These are phyloP conservation scores for Neodiprion lecontei DNA, from an alignment of 1,140 invertebrate species.

Conservation along the genomic window DNA sequence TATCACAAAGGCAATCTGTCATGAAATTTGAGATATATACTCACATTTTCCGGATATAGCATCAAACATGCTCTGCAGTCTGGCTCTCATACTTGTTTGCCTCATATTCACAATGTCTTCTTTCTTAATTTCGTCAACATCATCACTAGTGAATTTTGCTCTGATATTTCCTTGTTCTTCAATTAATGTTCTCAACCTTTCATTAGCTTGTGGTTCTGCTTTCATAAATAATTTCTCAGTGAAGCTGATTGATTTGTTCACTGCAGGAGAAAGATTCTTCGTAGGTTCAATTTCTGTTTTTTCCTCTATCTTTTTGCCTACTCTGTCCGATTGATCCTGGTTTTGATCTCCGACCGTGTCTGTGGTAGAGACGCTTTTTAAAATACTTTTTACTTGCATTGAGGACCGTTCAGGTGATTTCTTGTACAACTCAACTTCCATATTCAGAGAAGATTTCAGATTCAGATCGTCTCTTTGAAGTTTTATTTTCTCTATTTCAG, in stretches of 20 bases:
- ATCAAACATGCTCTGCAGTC: conserved; percentile 58
- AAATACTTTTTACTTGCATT: background rate
- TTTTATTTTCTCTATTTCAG: conserved; percentile 21
- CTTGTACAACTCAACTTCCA: background rate
- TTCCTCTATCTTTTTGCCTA: background rate
- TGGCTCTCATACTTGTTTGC: conserved; percentile 54
- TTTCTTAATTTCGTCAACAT: conserved; percentile 55
- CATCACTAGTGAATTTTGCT: conserved; percentile 45
- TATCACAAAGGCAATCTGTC: background rate
- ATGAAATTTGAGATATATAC: conserved; percentile 6
- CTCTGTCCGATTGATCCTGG: background rate
- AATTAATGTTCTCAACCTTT: conserved; percentile 48
- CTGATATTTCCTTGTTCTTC: conserved; percentile 49
- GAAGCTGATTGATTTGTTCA: conserved; percentile 33
- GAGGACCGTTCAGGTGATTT: background rate
- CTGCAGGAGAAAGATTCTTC: conserved; percentile 16
- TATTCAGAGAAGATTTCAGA: conserved; percentile 20
- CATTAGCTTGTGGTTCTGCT: conserved; percentile 52
- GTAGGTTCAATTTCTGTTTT: background rate
- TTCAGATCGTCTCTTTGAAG: conserved; percentile 27
- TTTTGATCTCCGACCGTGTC: background rate
- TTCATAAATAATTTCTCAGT: conserved; percentile 58
- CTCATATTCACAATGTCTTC: conserved; percentile 56
- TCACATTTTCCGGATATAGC: conserved; percentile 59
- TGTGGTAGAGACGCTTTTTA: background rate